Evolutionary conservation across 35 echinoderm and acorn worm genomes (phyloP).

Genomic region (Apostichopus californicus): DNA sequence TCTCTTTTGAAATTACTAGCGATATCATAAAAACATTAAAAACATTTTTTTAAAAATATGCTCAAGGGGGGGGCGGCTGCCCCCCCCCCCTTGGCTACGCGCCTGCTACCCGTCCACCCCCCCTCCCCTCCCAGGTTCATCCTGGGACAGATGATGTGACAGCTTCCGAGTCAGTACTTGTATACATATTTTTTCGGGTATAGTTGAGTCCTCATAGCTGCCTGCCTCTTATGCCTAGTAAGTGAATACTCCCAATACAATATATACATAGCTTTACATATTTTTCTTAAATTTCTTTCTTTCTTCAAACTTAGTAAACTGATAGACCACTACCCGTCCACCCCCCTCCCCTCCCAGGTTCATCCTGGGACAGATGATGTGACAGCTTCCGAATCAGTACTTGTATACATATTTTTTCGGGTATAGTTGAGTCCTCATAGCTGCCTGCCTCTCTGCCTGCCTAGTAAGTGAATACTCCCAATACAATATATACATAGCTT

Average conservation of each 20-base stretch:
- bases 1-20: too few relatives aligned
- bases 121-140: background rate
- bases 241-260: background rate
- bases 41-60: too few relatives aligned
- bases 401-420: background rate
- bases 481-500: background rate
- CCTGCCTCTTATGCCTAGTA: too few relatives aligned
- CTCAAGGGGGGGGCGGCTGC: too few relatives aligned
- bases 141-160: background rate
- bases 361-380: background rate
- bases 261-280: background rate
- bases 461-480: background rate
- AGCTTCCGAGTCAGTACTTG: background rate
- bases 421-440: too few relatives aligned
- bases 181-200: background rate
- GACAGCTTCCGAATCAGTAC: conserved; percentile 3
- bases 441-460: too few relatives aligned
- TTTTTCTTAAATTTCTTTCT: conserved; percentile 16
- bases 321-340: too few relatives aligned
- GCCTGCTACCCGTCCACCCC: too few relatives aligned
- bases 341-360: background rate
- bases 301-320: too few relatives aligned
- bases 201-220: too few relatives aligned
- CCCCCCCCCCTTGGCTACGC: too few relatives aligned
- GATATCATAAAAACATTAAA: too few relatives aligned